Evolutionary conservation across 2,797 vertebrate genomes (phyloP), one percentile per base, ranked within the genome.

Genomic region (Pelodytes ibericus): DNA sequence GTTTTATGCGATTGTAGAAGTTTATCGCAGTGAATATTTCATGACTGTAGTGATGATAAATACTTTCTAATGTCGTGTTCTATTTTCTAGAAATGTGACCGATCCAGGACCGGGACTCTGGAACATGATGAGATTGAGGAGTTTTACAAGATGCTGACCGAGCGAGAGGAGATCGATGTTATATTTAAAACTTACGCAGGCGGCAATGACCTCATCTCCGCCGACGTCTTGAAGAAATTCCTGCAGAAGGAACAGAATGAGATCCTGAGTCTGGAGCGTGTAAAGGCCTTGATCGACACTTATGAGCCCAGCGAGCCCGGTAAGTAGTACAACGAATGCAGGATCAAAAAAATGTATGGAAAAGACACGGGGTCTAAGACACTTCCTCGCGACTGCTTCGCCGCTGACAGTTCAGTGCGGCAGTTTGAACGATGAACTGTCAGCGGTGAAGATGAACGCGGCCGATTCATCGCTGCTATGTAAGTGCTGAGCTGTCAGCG

Each of bases 141-240:
- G 16, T 99, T 97, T 91, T 99, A 99, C 69, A 91, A 93, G 71
- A 85, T 94, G 74, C 90, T 99, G 81, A 99, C 96, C 0, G 27
- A 92, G 0, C 91, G 98, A 10, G 82, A 87, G 31, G 98, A 99
- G 87, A 90, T 99, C 0, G 88, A 95, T 15, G 81, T 75, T 6
- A 93, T 96, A 82, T 99, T 95, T 22, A 69, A 1, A 0, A 81
- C 80, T 0, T 95, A 92, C 0, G 86, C 92, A 0, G 11, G 80
- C 56, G 82, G 87, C 0, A 78, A 83, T 0, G 87, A 86, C 44
- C 85, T 90, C 77, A 94, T 99, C 92, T 95, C 95, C 0, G 49
- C 84, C 56, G 83, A 72, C 1, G 89, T 94, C 68, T 80, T 99
- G 47, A 86, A 91, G 15, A 85, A 69, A 3, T 99, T 99, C 82